A percentile compares a stretch with the other conserved stretches of the same genome.
These are phyloP conservation scores for Silurus lanzhouensis DNA, from an alignment of 2,797 vertebrate genomes.

Conservation along the genomic window DNA sequence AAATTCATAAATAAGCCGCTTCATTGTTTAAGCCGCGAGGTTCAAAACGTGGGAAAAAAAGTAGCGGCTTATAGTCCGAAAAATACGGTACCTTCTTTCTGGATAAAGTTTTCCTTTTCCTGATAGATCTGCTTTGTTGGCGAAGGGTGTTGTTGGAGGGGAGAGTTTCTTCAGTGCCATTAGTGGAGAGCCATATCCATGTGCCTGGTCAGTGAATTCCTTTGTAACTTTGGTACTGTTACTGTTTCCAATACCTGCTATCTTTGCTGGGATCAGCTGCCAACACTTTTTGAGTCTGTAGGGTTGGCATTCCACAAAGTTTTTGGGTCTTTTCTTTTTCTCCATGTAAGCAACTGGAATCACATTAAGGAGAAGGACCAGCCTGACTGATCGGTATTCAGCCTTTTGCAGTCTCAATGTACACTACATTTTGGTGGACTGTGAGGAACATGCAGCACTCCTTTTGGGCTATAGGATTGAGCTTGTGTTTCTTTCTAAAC, in stretches of 20 bases:
- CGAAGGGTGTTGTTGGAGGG: background rate
- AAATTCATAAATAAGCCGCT: no score
- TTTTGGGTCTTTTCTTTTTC: no score
- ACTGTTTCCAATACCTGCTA: no score
- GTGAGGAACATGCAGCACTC: no score
- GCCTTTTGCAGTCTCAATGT: no score
- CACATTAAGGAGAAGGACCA: background rate
- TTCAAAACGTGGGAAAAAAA: no score
- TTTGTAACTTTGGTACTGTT: background rate
- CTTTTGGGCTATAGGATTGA: background rate
- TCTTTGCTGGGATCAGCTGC: background rate
- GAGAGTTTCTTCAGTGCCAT: background rate
- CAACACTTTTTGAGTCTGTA: background rate
- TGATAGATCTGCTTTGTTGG: background rate
- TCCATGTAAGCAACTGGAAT: background rate
- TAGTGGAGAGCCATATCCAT: background rate
- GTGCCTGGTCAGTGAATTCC: background rate
- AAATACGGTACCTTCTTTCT: background rate
- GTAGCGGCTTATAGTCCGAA: no score
- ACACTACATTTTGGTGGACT: no score
- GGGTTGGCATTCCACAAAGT: background rate
- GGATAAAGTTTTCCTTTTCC: background rate
- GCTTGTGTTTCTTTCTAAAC: background rate
- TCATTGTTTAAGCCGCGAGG: no score
- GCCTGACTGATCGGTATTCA: no score